Evolutionary conservation across 2,888 invertebrate species (phyloP), one percentile per base, ranked within the genome.

Genomic region (Xanthorhoe designata): DNA sequence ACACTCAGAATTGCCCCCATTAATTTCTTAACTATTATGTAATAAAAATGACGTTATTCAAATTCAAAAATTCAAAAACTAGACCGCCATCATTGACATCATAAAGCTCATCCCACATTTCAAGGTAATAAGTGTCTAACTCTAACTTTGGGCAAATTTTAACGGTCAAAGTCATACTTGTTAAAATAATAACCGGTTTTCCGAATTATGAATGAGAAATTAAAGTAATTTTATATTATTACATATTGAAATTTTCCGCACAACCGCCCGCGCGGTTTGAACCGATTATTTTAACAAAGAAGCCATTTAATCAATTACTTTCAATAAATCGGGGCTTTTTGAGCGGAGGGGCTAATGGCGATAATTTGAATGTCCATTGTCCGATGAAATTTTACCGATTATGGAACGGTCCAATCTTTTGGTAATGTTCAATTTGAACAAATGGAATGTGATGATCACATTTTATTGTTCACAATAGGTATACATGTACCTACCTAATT

Each of bases 261-360:
- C 29, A 35, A 56, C 24, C 24, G 19, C 24, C 58, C 7, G 9
- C 45, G 29, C 51, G 58, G 49, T 59, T 61, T 57, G 10, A 17
- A 15, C 58, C 62, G 59, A 61, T 59, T 60, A 56, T 63, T 63
- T 56, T 60, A 60, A 88, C 86, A 90, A 89, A 88, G 88, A 86
- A 84, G 72, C 80, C 78, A 89, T 90, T 87, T 88, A 88, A 90
- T 89, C 90, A 89, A 91, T 91, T 89, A 86, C 83, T 80, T 83
- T 75, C 81, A 79, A 84, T 86, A 82, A 85, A 85, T 86, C 80
- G 81, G 65, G 56, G 59, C 84, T 80, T 87, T 89, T 88, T 85
- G 80, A 81, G 84, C 80, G 80, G 81, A 73, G 73, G 65, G 78
- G 74, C 84, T 86, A 89, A 89, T 89, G 83, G 85, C 86, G 81